Evolutionary conservation across 2,113 vertebrate genomes (phyloP).

Genomic region (Fregata magnificens): DNA sequence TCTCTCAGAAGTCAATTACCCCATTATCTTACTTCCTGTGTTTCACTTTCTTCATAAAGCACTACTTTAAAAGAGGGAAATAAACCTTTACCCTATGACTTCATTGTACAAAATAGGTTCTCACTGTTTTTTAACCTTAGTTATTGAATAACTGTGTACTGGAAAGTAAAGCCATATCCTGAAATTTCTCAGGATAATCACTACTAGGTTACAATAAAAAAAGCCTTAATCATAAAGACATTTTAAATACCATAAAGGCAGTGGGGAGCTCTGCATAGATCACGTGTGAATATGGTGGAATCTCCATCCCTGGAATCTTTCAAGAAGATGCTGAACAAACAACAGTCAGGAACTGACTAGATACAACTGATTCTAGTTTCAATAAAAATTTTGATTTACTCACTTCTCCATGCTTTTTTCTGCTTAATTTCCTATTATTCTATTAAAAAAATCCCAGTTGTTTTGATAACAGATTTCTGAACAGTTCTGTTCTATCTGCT

Average conservation of each 20-base stretch:
- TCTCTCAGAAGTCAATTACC: neutral
- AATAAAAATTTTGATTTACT: neutral
- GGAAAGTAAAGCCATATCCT: neutral
- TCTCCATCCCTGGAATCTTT: neutral
- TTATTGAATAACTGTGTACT: neutral
- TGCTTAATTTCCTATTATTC: neutral
- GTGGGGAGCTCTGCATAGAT: neutral
- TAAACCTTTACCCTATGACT: neutral
- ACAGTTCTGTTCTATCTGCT: neutral
- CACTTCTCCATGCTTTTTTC: neutral
- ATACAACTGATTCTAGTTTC: neutral
- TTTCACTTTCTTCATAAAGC: neutral
- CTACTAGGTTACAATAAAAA: neutral
- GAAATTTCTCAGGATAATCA: neutral
- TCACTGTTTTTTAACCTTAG: neutral
- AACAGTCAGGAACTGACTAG: neutral
- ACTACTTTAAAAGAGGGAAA: neutral
- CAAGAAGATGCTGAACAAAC: neutral
- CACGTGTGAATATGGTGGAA: neutral
- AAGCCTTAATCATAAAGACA: neutral
- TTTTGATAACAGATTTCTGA: neutral
- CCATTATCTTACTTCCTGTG: neutral
- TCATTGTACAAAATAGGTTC: neutral
- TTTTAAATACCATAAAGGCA: neutral
- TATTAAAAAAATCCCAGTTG: neutral